Conservation (phyloP, 2,797 vertebrate species). For the Halcyon badia region DNA sequence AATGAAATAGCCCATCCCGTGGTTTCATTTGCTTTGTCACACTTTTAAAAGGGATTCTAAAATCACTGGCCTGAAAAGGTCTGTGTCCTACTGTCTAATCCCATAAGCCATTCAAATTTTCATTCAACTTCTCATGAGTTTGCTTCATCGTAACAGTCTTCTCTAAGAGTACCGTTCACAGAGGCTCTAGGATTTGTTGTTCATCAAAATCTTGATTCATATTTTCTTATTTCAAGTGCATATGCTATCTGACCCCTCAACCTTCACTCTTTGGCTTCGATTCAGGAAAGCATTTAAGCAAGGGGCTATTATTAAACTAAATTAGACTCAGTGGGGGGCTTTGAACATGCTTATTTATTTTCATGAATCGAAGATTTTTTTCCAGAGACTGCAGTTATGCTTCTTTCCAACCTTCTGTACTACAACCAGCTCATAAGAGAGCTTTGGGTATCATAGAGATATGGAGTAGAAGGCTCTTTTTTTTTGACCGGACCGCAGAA, state of each 20-base stretch:
- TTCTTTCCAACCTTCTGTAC: slow-evolving; percentile 19
- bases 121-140: neutral
- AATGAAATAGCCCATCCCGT: neutral
- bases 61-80: slow-evolving; percentile 6
- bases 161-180: neutral
- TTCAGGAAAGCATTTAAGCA: slow-evolving; percentile 59
- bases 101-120: neutral
- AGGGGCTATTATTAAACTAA: slow-evolving; percentile 54
- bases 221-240: slow-evolving; percentile 44
- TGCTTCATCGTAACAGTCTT: neutral
- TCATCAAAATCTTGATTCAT: slow-evolving; percentile 31
- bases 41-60: slow-evolving; percentile 3
- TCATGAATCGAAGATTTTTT: slow-evolving; percentile 30
- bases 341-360: slow-evolving; percentile 44
- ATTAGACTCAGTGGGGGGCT: neutral
- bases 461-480: neutral
- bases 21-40: slow-evolving; percentile 4
- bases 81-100: neutral
- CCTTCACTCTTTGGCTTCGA: slow-evolving; percentile 20
- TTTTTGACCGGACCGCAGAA: no score
- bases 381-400: neutral
- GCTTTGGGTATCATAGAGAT: neutral
- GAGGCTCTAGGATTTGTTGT: neutral
- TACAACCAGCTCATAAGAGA: neutral
- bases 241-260: slow-evolving; percentile 37